Evolutionary conservation across 2,797 vertebrate genomes (phyloP).

Genomic region (Euthynnus affinis): DNA sequence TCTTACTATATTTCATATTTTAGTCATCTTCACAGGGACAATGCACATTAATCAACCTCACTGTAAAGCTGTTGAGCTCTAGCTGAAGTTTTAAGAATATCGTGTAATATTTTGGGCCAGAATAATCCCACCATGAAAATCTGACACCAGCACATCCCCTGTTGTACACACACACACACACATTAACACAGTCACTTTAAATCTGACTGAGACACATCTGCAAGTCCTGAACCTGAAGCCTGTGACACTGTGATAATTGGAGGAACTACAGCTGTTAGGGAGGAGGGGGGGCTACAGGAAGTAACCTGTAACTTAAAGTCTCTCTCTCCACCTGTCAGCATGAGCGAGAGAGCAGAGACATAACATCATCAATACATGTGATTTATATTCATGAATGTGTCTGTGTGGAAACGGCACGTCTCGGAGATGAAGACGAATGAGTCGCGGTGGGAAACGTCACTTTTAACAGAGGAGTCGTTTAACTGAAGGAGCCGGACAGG

Average conservation of each 20-base stretch:
- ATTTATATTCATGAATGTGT: slow-evolving; percentile 69
- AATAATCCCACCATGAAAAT: no score
- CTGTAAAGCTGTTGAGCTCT: no score
- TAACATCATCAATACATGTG: slow-evolving; percentile 78
- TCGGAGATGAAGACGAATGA: slow-evolving; percentile 75
- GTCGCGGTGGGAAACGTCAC: neutral
- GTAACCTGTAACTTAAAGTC: slow-evolving; percentile 88
- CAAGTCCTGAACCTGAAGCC: slow-evolving; percentile 62
- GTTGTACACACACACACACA: no score
- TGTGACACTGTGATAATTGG: slow-evolving; percentile 87
- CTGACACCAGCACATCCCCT: no score
- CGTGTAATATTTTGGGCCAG: no score
- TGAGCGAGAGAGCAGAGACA: slow-evolving; percentile 70
- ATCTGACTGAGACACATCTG: slow-evolving; percentile 41
- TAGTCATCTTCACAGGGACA: no score
- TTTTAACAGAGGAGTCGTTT: neutral
- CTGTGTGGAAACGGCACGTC: slow-evolving; percentile 33
- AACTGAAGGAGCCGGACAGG: neutral
- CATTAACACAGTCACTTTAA: no score
- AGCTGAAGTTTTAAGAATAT: no score
- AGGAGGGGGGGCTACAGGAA: slow-evolving; percentile 83
- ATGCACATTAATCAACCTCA: no score
- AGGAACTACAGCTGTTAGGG: slow-evolving; percentile 89
- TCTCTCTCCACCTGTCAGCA: slow-evolving; percentile 61
- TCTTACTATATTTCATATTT: no score